Conservation (phyloP, 2,113 vertebrate genomes). For the Sardina pilchardus region DNA sequence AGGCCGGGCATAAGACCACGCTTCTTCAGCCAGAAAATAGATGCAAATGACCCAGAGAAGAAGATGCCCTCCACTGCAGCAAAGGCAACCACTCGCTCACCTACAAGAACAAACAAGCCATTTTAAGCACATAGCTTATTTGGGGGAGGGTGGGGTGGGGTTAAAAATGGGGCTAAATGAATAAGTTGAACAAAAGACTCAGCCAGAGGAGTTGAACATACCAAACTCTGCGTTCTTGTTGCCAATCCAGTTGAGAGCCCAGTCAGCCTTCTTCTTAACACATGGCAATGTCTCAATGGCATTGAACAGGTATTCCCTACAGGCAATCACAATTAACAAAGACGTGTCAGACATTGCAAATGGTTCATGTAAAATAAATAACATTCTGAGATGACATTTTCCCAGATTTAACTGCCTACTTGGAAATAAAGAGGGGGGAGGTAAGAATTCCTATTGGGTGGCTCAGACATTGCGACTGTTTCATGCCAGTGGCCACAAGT, state of each 20-base stretch:
- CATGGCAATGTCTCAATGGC: constrained; percentile 92
- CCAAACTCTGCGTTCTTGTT: constrained; percentile 86
- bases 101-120: constrained; percentile 59
- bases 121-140: background rate
- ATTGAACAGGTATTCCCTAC: constrained; percentile 93
- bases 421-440: no score
- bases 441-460: background rate
- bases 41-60: constrained; percentile 97
- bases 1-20: constrained; percentile 96
- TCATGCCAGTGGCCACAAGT: constrained; percentile 45
- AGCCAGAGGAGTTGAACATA: constrained; percentile 53
- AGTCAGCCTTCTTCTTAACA: constrained; percentile 98
- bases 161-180: no score
- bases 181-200: background rate
- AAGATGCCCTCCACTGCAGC: constrained; percentile 98
- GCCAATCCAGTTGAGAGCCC: constrained; percentile 95
- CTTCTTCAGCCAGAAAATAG: constrained; percentile 99
- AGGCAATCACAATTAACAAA: constrained; percentile 21
- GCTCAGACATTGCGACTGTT: constrained; percentile 48
- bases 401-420: no score
- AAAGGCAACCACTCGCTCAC: constrained; percentile 93
- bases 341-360: background rate
- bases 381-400: no score
- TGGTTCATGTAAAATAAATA: background rate
- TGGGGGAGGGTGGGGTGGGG: no score